Evolutionary conservation across 2,113 vertebrate genomes (phyloP).

Genomic region (Hippocampus zosterae): DNA sequence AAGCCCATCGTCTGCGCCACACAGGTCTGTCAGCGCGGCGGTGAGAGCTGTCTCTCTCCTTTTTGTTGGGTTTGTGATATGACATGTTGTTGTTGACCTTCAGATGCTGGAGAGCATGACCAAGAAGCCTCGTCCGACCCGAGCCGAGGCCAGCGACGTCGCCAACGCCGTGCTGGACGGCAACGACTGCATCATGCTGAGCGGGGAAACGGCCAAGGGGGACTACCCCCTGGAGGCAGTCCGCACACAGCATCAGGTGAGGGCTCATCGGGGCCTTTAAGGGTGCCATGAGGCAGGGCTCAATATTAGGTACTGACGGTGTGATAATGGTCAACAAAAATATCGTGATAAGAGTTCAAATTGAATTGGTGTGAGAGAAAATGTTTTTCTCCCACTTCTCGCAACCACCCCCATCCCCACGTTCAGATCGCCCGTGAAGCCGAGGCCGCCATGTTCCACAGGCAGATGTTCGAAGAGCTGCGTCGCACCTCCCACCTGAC

Average conservation of each 20-base stretch:
- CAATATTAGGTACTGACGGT: too few relatives aligned
- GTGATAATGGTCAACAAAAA: too few relatives aligned
- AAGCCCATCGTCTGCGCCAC: slow-evolving; percentile 96
- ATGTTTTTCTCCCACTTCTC: too few relatives aligned
- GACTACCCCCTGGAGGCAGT: slow-evolving; percentile 95
- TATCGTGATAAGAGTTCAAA: background rate
- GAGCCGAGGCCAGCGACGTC: slow-evolving; percentile 92
- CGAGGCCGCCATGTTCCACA: slow-evolving; percentile 96
- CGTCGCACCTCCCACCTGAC: slow-evolving; percentile 89
- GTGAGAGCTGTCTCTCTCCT: background rate
- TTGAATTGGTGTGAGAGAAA: background rate
- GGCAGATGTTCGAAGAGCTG: slow-evolving; percentile 96
- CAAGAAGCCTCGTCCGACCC: slow-evolving; percentile 94
- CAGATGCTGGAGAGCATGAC: slow-evolving; percentile 99
- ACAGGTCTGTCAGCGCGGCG: slow-evolving; percentile 72
- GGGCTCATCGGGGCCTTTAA: background rate
- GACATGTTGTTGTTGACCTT: background rate
- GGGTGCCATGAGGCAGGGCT: too few relatives aligned
- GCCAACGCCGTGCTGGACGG: slow-evolving; percentile 95
- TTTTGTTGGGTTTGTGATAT: too few relatives aligned
- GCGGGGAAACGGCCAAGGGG: slow-evolving; percentile 94
- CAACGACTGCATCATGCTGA: slow-evolving; percentile 97
- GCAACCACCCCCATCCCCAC: too few relatives aligned
- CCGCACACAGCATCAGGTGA: slow-evolving; percentile 88
- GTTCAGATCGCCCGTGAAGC: slow-evolving; percentile 94